These are phyloP conservation scores for Noctua pronuba DNA, from an alignment of 2,888 invertebrate genomes.

Conservation along the genomic window DNA sequence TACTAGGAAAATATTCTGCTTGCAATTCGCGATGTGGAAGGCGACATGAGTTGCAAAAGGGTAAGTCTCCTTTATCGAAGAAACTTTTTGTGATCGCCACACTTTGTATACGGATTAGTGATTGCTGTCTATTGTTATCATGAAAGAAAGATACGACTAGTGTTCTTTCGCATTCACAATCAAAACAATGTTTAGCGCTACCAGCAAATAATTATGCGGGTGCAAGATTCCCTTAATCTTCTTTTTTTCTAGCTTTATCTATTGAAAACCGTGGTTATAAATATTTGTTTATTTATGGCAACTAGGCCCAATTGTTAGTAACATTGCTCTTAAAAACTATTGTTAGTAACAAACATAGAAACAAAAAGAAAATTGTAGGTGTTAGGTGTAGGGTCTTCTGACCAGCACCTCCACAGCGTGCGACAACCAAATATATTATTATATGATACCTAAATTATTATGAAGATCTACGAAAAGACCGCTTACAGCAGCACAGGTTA, in stretches of 20 bases:
- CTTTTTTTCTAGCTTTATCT: not conserved
- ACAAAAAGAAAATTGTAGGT: no score
- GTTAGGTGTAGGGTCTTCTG: no score
- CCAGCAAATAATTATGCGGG: not conserved
- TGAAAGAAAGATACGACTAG: not conserved
- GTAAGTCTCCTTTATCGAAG: not conserved
- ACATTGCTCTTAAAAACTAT: no score
- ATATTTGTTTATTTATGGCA: no score
- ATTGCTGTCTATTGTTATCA: not conserved
- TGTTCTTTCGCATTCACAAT: not conserved
- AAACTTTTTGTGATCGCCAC: not conserved
- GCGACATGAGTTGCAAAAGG: not conserved
- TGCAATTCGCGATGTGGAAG: not conserved
- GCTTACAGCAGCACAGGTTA: slow-evolving; percentile 4
- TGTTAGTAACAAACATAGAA: no score
- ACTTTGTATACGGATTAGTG: not conserved
- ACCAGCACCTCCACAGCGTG: no score
- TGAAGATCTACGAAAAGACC: not conserved
- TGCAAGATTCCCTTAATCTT: not conserved
- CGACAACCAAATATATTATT: no score
- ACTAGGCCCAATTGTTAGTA: no score
- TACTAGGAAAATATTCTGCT: not conserved
- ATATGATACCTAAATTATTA: not conserved
- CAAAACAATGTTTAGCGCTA: not conserved
- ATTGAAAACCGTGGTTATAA: not conserved